A percentile compares a stretch with the other conserved stretches of the same genome.
Evolutionary conservation across 2,888 invertebrate genomes (phyloP).

Genomic region (Nephrotoma flavescens): DNA sequence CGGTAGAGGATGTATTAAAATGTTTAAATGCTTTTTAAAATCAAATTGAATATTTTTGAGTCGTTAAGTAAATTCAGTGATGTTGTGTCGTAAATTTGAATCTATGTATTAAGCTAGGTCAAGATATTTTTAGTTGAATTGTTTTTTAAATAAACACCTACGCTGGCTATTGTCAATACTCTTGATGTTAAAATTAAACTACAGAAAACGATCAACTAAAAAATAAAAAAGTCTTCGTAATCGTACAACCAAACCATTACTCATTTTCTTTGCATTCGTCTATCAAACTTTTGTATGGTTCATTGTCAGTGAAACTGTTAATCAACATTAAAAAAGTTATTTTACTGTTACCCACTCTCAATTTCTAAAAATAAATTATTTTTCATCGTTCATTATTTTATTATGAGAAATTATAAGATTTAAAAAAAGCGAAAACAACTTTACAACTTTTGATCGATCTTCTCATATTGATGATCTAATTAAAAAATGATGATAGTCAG

Average conservation of each 20-base stretch:
- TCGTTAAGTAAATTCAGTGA: too few relatives aligned
- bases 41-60: too few relatives aligned
- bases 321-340: not conserved
- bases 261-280: not conserved
- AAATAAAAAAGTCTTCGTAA: not conserved
- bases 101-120: too few relatives aligned
- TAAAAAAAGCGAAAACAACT: not conserved
- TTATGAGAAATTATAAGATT: not conserved
- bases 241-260: not conserved
- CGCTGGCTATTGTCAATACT: not conserved
- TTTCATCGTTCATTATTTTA: not conserved
- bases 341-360: not conserved
- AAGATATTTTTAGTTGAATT: too few relatives aligned
- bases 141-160: not conserved
- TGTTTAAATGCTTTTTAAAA: too few relatives aligned
- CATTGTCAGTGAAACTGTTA: not conserved
- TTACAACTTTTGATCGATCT: not conserved
- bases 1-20: too few relatives aligned
- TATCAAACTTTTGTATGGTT: not conserved
- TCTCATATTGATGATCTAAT: not conserved
- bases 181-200: not conserved
- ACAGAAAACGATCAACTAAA: not conserved
- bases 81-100: too few relatives aligned
- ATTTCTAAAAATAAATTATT: not conserved
- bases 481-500: not conserved